Evolutionary conservation across 2,888 invertebrate species (phyloP).

Genomic region (Endotricha flammealis): DNA sequence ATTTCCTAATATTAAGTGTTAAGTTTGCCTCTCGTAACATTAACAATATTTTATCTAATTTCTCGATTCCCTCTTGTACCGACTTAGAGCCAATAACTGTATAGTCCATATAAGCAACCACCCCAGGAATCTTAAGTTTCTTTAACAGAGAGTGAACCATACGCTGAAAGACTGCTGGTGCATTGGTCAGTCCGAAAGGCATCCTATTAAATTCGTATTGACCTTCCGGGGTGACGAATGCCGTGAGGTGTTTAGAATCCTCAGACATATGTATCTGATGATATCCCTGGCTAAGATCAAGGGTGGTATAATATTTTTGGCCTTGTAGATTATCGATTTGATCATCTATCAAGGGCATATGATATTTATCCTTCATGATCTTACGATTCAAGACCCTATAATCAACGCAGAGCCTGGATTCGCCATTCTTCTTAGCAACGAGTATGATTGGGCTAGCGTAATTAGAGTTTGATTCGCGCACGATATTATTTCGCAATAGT

Average conservation of each 20-base stretch:
- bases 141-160: no score
- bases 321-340: conserved; percentile 26
- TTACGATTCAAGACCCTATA: conserved; percentile 24
- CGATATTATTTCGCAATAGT: conserved; percentile 15
- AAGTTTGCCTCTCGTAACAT: conserved; percentile 8
- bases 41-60: not conserved
- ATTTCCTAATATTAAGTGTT: conserved; percentile 12
- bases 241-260: no score
- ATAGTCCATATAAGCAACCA: conserved; percentile 15
- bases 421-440: conserved; percentile 16
- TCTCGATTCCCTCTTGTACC: conserved; percentile 7
- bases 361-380: conserved; percentile 9
- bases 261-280: conserved; percentile 35
- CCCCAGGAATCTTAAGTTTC: conserved; percentile 6
- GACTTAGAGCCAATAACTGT: conserved; percentile 10
- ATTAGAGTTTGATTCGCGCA: conserved; percentile 16
- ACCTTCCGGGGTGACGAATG: no score
- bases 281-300: conserved; percentile 20
- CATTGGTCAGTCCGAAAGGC: no score
- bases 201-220: no score
- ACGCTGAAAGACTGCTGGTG: no score
- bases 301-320: not conserved
- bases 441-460: conserved; percentile 20
- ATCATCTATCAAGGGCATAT: conserved; percentile 9
- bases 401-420: conserved; percentile 20